phyloP scores from a whole-genome alignment of 2,797 vertebrate genomes.

The Darevskia mixta region DNA sequence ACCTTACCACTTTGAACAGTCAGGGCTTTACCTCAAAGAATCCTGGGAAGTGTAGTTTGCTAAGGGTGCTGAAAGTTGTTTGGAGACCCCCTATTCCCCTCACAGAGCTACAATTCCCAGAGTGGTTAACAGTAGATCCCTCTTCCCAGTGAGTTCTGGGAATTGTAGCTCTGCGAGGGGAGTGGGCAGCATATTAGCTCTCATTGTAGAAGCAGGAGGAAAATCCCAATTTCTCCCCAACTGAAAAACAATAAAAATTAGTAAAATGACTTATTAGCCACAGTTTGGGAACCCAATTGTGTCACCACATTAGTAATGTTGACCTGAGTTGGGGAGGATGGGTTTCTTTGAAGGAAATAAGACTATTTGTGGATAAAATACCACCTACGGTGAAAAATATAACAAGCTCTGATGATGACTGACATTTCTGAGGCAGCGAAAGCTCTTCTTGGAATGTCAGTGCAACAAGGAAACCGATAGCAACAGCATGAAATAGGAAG shows the following conservation, averaged over 20 bases:
- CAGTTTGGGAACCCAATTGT: not conserved
- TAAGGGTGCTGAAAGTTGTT: no score
- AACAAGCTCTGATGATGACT: not conserved
- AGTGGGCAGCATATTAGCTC: not conserved
- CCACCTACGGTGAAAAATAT: not conserved
- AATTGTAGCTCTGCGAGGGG: no score
- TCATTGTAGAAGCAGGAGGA: not conserved
- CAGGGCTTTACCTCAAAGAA: no score
- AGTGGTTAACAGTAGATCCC: no score
- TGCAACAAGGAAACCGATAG: not conserved
- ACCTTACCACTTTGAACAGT: no score
- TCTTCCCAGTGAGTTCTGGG: no score
- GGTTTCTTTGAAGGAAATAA: not conserved
- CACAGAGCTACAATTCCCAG: no score
- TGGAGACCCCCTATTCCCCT: no score
- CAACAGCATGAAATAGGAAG: not conserved
- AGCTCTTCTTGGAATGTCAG: not conserved
- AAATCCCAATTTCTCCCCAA: not conserved
- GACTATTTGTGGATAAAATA: constrained; percentile 5
- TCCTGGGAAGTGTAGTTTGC: no score
- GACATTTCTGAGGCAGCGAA: constrained; percentile 7
- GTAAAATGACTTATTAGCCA: not conserved
- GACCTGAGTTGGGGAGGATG: not conserved
- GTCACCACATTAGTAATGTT: not conserved
- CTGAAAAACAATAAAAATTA: not conserved